Evolutionary conservation across 2,888 invertebrate genomes (phyloP), one percentile per base, ranked within the genome.

Genomic region (Orthosia gothica): DNA sequence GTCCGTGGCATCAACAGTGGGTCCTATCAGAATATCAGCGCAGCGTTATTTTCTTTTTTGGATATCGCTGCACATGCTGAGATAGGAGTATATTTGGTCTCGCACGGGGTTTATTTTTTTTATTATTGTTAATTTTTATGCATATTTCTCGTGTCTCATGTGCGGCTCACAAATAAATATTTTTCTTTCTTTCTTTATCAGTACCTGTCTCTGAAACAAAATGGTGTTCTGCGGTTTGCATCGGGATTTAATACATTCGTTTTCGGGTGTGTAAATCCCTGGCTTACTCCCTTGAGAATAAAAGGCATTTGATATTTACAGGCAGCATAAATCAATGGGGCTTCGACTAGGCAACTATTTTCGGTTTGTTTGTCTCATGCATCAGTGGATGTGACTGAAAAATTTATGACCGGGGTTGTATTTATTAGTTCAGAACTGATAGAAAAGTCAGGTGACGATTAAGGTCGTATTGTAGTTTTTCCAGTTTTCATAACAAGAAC

Each of bases 291-390:
- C 57, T 59, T 26, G 69, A 47, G 69, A 61, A 67, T 70, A 66
- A 73, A 45, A 77, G 23, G 47, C 66, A 63, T 77, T 73, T 59
- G 66, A 70, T 63, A 77, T 77, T 73, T 77, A 73, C 77, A 67
- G 18, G n/a, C 62, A 69, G 73, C 73, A 59, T 59, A 81, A 76
- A 81, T 81, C 72, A 76, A 67, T 16, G 40, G 18, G 62, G 20
- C 15, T 50, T 40, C 57, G 55, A 63, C 18, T 40, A 23, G 65
- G 74, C 20, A 67, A 70, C 58, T 59, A 62, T 75, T 79, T 59
- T 47, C 45, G 23, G 50, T 55, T 78, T 78, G 62, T 78, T 78
- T 78, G 67, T 79, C 49, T 64, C 74, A 45, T 74, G 63, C 52
- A 64, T 47, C 62, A 49, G 26, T 57, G 55, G 49, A n/a, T 52